A percentile compares a stretch with the other conserved stretches of the same genome.
Conservation (phyloP, 2,113 vertebrate genomes). For the Seriola aureovittata region DNA sequence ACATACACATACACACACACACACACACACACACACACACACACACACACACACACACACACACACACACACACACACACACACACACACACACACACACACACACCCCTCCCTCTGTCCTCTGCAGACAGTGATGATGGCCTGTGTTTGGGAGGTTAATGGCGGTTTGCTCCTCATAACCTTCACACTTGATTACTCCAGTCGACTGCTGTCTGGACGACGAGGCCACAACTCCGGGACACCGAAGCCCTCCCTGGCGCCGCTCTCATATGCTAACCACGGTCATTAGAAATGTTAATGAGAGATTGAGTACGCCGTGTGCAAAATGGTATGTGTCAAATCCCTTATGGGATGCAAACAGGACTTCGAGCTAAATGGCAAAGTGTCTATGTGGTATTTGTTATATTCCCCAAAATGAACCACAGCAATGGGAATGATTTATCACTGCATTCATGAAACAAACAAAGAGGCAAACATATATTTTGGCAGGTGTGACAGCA, state of each 20-base stretch:
- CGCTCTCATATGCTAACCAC: background rate
- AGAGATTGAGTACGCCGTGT: constrained; percentile 15
- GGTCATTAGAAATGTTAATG: constrained; percentile 50
- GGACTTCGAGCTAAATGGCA: background rate
- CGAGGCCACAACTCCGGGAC: constrained; percentile 51
- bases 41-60: background rate
- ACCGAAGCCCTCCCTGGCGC: constrained; percentile 20
- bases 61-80: constrained; percentile 18
- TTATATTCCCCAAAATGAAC: background rate
- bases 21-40: constrained; percentile 15
- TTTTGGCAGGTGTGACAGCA: background rate
- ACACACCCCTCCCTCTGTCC: constrained; percentile 21
- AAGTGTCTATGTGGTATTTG: background rate
- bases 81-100: background rate
- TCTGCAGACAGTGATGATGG: constrained; percentile 65
- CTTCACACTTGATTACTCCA: constrained; percentile 83
- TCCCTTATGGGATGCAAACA: background rate
- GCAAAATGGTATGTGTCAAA: background rate
- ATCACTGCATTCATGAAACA: constrained; percentile 12
- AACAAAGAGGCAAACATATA: background rate
- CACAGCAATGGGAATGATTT: background rate
- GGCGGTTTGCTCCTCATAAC: constrained; percentile 78
- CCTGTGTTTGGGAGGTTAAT: constrained; percentile 81
- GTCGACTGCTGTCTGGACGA: constrained; percentile 59
- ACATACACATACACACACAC: background rate